Percentiles rank a stretch among this genome's conserved stretches.
Conservation (phyloP, 2,797 vertebrate species). For the Typhlichthys eigenmanni region DNA sequence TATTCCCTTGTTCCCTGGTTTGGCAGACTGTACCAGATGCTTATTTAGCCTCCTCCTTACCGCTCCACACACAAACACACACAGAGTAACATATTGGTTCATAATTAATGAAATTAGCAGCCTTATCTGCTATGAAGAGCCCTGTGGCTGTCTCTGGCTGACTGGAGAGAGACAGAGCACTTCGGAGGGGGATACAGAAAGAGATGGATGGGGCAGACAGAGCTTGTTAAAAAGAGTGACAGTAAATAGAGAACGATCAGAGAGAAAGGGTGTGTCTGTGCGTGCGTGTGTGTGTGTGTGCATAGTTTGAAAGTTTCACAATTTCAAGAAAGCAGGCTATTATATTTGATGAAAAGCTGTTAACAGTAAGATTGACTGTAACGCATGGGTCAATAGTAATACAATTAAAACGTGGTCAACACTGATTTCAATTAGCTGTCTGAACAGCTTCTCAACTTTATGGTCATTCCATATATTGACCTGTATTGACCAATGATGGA, state of each 20-base stretch:
- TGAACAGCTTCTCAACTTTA: conserved; percentile 27
- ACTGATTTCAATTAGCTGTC: conserved; percentile 12
- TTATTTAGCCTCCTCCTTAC: conserved; percentile 75
- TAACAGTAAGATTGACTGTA: background rate
- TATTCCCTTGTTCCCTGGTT: conserved; percentile 39
- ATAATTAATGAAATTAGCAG: conserved; percentile 99
- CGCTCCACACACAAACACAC: conserved; percentile 12
- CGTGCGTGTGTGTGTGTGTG: conserved; percentile 22
- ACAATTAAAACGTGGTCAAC: background rate
- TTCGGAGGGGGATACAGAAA: conserved; percentile 22
- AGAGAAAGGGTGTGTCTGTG: conserved; percentile 9
- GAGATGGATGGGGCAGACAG: conserved; percentile 60
- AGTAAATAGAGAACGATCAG: conserved; percentile 54
- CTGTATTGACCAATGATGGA: conserved; percentile 32
- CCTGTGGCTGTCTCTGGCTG: conserved; percentile 86
- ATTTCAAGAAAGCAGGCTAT: conserved; percentile 11
- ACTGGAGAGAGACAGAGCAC: conserved; percentile 58
- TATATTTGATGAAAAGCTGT: conserved; percentile 9
- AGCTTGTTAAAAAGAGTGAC: conserved; percentile 64
- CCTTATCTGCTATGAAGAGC: conserved; percentile 95
- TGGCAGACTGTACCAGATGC: conserved; percentile 86
- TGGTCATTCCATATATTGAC: conserved; percentile 32
- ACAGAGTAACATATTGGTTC: conserved; percentile 92
- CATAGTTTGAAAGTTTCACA: conserved; percentile 1
- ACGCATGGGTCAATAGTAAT: background rate